These are phyloP conservation scores for Nomada flava DNA, from an alignment of 2,888 invertebrate genomes.

Conservation along the genomic window DNA sequence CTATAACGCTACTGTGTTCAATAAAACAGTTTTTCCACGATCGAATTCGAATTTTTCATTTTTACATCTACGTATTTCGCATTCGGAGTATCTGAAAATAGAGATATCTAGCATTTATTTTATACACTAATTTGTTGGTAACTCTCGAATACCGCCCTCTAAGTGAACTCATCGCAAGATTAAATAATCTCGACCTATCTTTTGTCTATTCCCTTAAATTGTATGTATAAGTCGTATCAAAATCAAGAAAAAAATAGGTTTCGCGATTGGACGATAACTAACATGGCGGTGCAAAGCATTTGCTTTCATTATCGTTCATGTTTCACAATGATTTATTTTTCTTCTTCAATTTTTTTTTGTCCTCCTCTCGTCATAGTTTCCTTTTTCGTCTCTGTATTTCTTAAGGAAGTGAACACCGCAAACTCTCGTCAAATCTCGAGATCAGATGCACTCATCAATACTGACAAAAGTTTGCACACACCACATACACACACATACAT, in stretches of 20 bases:
- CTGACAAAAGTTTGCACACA: slow-evolving; percentile 49
- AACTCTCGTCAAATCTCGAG: slow-evolving; percentile 40
- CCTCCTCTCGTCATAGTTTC: neutral
- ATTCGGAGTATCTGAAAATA: slow-evolving; percentile 64
- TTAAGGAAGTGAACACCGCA: slow-evolving; percentile 60
- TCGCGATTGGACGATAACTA: slow-evolving; percentile 62
- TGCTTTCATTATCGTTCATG: slow-evolving; percentile 51
- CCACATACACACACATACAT: neutral
- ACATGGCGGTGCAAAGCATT: slow-evolving; percentile 55
- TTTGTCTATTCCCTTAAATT: slow-evolving; percentile 52
- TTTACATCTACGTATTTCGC: slow-evolving; percentile 46
- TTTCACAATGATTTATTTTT: slow-evolving; percentile 12
- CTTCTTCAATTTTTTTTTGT: neutral
- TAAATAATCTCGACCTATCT: slow-evolving; percentile 51
- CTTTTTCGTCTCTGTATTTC: neutral
- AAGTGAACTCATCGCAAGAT: slow-evolving; percentile 50
- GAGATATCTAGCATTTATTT: slow-evolving; percentile 61
- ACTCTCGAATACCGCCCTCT: slow-evolving; percentile 52
- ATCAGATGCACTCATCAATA: neutral
- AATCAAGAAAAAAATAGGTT: slow-evolving; percentile 67
- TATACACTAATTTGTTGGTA: slow-evolving; percentile 57
- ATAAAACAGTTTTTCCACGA: slow-evolving; percentile 44
- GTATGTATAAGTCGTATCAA: slow-evolving; percentile 71
- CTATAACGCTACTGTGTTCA: slow-evolving; percentile 32
- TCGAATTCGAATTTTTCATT: slow-evolving; percentile 13